Evolutionary conservation across 1,140 invertebrate genomes (phyloP).

Genomic region (Zeugodacus cucurbitae): DNA sequence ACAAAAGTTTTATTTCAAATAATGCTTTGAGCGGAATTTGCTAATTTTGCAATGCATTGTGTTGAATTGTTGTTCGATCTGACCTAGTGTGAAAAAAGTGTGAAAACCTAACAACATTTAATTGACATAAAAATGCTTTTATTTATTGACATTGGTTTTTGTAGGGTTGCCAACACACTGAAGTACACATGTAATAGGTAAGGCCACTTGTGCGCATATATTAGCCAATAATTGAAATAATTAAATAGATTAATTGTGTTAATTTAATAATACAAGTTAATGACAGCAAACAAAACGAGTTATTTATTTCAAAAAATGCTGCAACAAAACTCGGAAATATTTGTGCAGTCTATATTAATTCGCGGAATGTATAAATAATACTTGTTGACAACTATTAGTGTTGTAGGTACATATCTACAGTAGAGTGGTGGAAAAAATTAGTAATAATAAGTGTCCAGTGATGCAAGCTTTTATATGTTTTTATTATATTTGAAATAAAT

Average conservation of each 20-base stretch:
- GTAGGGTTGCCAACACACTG: neutral
- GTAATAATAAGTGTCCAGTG: no score
- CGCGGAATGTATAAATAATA: neutral
- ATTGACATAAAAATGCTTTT: slow-evolving; percentile 28
- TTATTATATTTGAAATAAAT: no score
- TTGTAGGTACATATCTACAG: neutral
- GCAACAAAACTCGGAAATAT: neutral
- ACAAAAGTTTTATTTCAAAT: neutral
- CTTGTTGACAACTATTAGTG: neutral
- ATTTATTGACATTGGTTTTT: neutral
- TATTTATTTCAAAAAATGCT: neutral
- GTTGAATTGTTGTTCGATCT: neutral
- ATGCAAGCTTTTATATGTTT: no score
- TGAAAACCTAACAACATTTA: neutral
- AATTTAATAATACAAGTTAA: slow-evolving; percentile 22
- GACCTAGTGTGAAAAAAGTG: neutral
- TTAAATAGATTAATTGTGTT: slow-evolving; percentile 36
- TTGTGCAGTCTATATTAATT: neutral
- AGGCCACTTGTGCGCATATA: neutral
- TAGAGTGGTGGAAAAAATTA: neutral
- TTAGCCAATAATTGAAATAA: slow-evolving; percentile 14
- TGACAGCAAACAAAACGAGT: neutral
- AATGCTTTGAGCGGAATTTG: neutral
- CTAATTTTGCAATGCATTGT: neutral
- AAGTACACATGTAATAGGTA: neutral